Conservation (phyloP, 2,888 invertebrate species). For the Eupithecia abbreviata region DNA sequence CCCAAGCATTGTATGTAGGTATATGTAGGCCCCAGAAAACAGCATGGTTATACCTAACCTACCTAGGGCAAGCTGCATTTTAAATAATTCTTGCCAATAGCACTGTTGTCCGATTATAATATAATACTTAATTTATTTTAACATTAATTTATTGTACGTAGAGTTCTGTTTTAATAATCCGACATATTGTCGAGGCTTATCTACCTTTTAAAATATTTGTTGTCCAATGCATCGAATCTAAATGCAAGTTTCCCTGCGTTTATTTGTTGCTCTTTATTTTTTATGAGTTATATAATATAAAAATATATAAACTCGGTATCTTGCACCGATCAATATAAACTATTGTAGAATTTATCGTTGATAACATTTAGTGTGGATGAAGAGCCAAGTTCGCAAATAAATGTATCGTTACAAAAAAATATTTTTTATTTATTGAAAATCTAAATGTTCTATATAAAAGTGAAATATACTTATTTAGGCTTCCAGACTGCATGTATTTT, state of each 20-base stretch:
- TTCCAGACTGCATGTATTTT: neutral
- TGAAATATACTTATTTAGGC: too few species aligned
- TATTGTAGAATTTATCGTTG: neutral
- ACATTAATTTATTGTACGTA: neutral
- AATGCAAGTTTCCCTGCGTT: neutral
- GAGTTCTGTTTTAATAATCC: neutral
- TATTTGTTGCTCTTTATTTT: neutral
- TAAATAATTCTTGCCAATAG: neutral
- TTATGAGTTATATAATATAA: neutral
- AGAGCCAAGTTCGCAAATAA: neutral
- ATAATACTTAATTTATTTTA: conserved; percentile 1
- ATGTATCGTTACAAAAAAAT: neutral
- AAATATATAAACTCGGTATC: neutral
- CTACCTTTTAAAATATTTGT: neutral
- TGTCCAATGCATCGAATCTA: neutral
- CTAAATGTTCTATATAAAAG: neutral
- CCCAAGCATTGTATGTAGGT: neutral
- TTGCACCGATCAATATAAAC: neutral
- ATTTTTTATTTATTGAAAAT: neutral
- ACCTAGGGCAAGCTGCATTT: neutral
- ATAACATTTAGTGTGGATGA: neutral
- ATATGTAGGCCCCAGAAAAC: neutral
- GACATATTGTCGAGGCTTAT: neutral
- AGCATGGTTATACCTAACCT: neutral
- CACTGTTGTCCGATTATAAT: neutral